phyloP scores from a whole-genome alignment of 2,113 vertebrate genomes.

The Phyllostomus hastatus region DNA sequence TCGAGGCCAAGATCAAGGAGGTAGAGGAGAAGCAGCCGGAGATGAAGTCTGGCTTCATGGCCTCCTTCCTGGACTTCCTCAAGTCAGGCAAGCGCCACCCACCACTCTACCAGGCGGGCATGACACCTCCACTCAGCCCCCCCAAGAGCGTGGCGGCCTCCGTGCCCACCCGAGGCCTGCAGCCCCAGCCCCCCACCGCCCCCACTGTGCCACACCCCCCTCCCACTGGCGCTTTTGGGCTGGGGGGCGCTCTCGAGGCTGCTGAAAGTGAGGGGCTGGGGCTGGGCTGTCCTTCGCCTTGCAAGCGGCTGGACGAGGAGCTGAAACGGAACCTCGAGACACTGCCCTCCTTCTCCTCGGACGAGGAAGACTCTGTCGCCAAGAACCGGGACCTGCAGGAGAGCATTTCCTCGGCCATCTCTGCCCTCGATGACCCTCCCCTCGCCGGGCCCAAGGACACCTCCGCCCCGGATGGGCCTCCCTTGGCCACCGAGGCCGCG shows the following conservation, averaged over 20 bases:
- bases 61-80: constrained; percentile 94
- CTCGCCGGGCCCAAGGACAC: constrained; percentile 79
- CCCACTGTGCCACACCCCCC: constrained; percentile 70
- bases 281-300: constrained; percentile 88
- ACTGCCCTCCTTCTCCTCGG: constrained; percentile 92
- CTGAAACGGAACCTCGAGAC: constrained; percentile 95
- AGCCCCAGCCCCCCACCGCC: constrained; percentile 78
- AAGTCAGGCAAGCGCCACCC: constrained; percentile 91
- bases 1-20: constrained; percentile 89
- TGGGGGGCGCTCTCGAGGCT: constrained; percentile 82
- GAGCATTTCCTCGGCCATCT: constrained; percentile 95
- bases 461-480: constrained; percentile 69
- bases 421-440: constrained; percentile 91
- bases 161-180: constrained; percentile 77
- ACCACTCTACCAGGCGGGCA: constrained; percentile 76
- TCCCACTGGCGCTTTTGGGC: constrained; percentile 77
- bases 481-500: constrained; percentile 45
- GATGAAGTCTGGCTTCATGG: constrained; percentile 93
- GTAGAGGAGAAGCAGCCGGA: constrained; percentile 93
- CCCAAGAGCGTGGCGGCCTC: constrained; percentile 79
- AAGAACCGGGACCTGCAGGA: constrained; percentile 97
- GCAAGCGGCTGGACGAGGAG: constrained; percentile 91
- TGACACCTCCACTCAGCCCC: constrained; percentile 79
- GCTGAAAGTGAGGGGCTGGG: constrained; percentile 86
- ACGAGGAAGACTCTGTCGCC: constrained; percentile 94